Evolutionary conservation across 2,113 vertebrate genomes (phyloP).

Genomic region (Lagopus muta): DNA sequence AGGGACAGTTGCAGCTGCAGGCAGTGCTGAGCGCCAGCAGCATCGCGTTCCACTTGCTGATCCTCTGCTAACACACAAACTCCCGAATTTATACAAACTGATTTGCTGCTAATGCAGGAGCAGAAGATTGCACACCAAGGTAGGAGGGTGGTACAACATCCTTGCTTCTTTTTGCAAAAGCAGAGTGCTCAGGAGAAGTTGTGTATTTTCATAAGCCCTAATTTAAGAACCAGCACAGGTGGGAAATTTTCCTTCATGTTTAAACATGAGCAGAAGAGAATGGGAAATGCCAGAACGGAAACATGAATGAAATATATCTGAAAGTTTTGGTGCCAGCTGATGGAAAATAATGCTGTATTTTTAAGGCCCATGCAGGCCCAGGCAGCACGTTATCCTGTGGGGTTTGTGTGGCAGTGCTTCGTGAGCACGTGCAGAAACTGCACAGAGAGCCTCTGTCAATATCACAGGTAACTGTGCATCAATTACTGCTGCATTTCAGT

Average conservation of each 20-base stretch:
- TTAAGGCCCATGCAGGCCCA: slow-evolving; percentile 43
- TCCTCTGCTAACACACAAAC: background rate
- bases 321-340: background rate
- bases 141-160: background rate
- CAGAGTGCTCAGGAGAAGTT: background rate
- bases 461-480: slow-evolving; percentile 45
- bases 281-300: background rate
- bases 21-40: background rate
- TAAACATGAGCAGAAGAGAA: background rate
- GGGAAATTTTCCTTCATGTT: background rate
- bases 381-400: slow-evolving; percentile 58
- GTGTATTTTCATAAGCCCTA: background rate
- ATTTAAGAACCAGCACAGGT: background rate
- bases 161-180: background rate
- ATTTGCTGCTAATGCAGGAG: background rate
- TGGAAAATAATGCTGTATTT: slow-evolving; percentile 37
- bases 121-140: background rate
- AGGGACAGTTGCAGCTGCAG: background rate
- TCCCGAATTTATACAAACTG: background rate
- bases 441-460: slow-evolving; percentile 62
- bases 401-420: slow-evolving; percentile 67
- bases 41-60: background rate
- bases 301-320: slow-evolving; percentile 37
- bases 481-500: slow-evolving; percentile 11
- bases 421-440: slow-evolving; percentile 56